Base-by-base conservation (phyloP, 2,888 invertebrate species). In the Nowickia ferox region DNA sequence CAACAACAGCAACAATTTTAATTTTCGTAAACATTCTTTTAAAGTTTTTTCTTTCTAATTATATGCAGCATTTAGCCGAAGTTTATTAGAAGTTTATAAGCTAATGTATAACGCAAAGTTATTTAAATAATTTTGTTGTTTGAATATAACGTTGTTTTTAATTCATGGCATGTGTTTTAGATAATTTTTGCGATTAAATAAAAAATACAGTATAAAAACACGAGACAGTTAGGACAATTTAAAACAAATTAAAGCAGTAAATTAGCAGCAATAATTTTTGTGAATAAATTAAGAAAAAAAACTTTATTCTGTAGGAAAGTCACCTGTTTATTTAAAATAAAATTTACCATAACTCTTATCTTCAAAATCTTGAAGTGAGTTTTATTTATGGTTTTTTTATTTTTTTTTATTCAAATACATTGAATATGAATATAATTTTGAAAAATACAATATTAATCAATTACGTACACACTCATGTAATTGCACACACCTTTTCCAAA, bases 311-410 rank as follows among this genome's bases (percentile, higher is more conserved):
- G n/a, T n/a, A n/a, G n/a, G n/a, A n/a, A n/a, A 59, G 59, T 72
- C 74, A 80, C 80, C 80, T 74, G 80, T 66, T 74, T 42, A 59
- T 66, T 63, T 30, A 9, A 66, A 59, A 74, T 48, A 48, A n/a
- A 80, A 74, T 80, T 66, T 57, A 42, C 22, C 66, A 30, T 22
- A 74, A 61, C n/a, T 72, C 4, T 65, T 80, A 65, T 80, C 51
- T 51, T 5, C 3, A 11, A 48, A 40, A 65, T 65, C 63, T 65
- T 48, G 4, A 17, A 76, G 42, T 22, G 22, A 2, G 19, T 38
- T 19, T 57, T 42, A 55, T 55, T 30, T 30, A 57, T 57, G 9
- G 48, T n/a, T 66, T 46, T 66, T 65, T 72, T 48, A 53, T 68
- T 6, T 9, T 44, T 65, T 30, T 59, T 13, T 59, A 22, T 9